A percentile compares a stretch with the other conserved stretches of the same genome.
Evolutionary conservation across 2,888 invertebrate genomes (phyloP).

Genomic region (Ctena decussata): DNA sequence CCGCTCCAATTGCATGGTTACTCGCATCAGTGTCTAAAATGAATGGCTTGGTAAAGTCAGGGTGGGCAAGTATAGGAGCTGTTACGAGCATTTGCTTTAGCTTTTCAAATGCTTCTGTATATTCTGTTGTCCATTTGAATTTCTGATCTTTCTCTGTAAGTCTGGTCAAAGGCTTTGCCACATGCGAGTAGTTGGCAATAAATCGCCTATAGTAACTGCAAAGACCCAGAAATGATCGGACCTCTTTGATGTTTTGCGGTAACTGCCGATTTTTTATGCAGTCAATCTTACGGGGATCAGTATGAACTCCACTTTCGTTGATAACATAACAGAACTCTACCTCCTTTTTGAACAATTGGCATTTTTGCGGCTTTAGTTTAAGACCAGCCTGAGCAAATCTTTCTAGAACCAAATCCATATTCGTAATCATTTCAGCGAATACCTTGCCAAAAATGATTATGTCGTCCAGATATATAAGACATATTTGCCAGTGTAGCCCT

Average conservation of each 20-base stretch:
- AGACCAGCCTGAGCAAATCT: not conserved
- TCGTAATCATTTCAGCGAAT: not conserved
- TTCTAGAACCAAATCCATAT: not conserved
- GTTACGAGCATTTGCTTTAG: conserved; percentile 28
- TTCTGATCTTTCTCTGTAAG: conserved; percentile 33
- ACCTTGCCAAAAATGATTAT: not conserved
- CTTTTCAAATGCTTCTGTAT: conserved; percentile 36
- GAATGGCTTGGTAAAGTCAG: conserved; percentile 33
- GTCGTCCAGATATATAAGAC: not conserved
- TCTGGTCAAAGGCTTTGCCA: conserved; percentile 48
- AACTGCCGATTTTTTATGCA: conserved; percentile 34
- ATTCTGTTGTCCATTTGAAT: conserved; percentile 49
- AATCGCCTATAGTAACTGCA: conserved; percentile 58
- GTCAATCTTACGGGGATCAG: conserved; percentile 29
- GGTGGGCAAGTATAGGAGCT: conserved; percentile 9
- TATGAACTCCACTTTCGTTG: conserved; percentile 27
- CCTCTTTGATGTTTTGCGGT: conserved; percentile 23
- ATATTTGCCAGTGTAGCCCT: not conserved
- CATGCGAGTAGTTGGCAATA: conserved; percentile 36
- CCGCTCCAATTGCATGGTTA: not conserved
- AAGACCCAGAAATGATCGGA: conserved; percentile 57
- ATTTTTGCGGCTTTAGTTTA: conserved; percentile 40
- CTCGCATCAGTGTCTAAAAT: conserved; percentile 48
- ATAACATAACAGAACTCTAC: conserved; percentile 47
- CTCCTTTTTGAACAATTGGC: conserved; percentile 21